Percentiles rank a stretch among this genome's conserved stretches.
These are phyloP conservation scores for Enteromius argenteus DNA, from an alignment of 2,797 vertebrate genomes.

Conservation along the genomic window DNA sequence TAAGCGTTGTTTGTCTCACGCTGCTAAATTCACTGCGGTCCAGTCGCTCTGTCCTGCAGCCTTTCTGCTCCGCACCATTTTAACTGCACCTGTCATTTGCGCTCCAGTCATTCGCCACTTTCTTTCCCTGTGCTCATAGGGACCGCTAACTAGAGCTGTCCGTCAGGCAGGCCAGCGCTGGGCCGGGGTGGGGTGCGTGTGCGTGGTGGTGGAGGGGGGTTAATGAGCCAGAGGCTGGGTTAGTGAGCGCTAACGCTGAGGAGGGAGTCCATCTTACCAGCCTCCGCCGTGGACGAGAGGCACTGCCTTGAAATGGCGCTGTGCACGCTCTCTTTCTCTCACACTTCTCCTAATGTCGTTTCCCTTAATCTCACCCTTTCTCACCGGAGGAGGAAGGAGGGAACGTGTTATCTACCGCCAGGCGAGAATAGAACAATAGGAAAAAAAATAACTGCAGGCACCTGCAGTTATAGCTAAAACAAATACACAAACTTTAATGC, in stretches of 20 bases:
- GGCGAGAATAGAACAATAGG: constrained; percentile 19
- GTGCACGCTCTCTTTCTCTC: constrained; percentile 57
- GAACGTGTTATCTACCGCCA: constrained; percentile 4
- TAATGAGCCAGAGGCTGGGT: constrained; percentile 76
- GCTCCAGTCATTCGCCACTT: constrained; percentile 80
- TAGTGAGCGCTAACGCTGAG: constrained; percentile 65
- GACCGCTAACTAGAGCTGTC: constrained; percentile 81
- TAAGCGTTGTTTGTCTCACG: constrained; percentile 64
- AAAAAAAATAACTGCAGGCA: not conserved
- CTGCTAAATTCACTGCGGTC: constrained; percentile 72
- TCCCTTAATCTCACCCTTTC: constrained; percentile 37
- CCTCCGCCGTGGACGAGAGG: constrained; percentile 62
- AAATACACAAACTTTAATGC: constrained; percentile 34
- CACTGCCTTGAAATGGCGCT: constrained; percentile 67
- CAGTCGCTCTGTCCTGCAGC: constrained; percentile 77
- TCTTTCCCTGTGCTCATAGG: constrained; percentile 69
- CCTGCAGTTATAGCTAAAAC: constrained; percentile 32
- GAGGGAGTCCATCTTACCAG: constrained; percentile 78
- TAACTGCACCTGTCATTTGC: constrained; percentile 86
- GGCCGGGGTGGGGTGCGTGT: constrained; percentile 60
- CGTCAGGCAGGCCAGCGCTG: constrained; percentile 75
- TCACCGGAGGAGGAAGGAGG: not conserved
- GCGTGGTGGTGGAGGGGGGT: constrained; percentile 61
- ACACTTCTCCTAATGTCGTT: constrained; percentile 58
- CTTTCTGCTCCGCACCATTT: constrained; percentile 80